Base-by-base conservation (phyloP, 2,888 invertebrate species). In the Agrochola macilenta region DNA sequence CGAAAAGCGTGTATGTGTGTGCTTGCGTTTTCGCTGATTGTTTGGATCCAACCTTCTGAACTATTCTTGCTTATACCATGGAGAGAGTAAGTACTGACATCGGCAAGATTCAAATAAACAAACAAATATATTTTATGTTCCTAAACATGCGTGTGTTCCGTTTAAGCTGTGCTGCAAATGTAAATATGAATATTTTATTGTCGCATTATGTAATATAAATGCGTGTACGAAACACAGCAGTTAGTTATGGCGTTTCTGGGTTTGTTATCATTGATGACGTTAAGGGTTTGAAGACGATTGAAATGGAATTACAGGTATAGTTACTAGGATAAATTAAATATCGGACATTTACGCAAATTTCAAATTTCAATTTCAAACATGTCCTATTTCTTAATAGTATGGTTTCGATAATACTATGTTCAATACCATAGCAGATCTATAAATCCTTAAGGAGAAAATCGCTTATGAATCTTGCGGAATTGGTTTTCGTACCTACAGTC, bases 91-190 rank as follows among this genome's bases (percentile, higher is more conserved):
- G 77, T 72, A 74, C 81, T 57, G 54, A 77, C 77, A 74, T 68
- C 71, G 69, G 77, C 70, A 80, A 78, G 63, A 78, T 78, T 74
- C 85, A 87, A 78, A 81, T 80, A 79, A 75, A 80, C 78, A 76
- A 80, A 72, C 75, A 72, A 80, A 84, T 78, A 78, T 81, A 23
- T 84, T 85, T 85, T 87, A 85, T 87, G 85, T 76, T 63, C 81
- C 60, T 65, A 69, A 84, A 70, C 74, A 81, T 74, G 80, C 65
- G 79, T 71, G 65, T 65, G 71, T 49, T 65, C 71, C 68, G 61
- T 54, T 52, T 61, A 74, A 58, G 78, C 76, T 73, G 76, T 77
- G 65, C 60, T 75, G 73, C 70, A 68, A 85, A 85, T 80, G 66
- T 78, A 78, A 84, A 74, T 80, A 84, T 80, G 79, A 80, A 87